Evolutionary conservation across 2,113 vertebrate species (phyloP).

Genomic region (Epinephelus cyanopodus): DNA sequence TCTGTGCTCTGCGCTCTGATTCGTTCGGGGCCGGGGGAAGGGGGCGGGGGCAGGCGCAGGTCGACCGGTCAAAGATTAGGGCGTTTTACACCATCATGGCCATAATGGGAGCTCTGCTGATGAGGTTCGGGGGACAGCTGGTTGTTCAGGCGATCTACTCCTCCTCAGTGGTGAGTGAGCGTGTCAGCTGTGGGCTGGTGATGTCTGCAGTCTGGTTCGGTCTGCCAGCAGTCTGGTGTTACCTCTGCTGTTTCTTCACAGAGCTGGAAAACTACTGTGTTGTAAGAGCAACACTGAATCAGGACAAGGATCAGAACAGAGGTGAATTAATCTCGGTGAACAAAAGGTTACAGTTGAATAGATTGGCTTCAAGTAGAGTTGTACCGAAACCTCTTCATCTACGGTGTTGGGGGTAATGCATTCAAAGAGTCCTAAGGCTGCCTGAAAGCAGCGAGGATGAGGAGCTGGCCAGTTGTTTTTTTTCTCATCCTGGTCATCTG

Average conservation of each 20-base stretch:
- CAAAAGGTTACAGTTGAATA: too few relatives aligned
- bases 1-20: neutral
- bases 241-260: constrained; percentile 24
- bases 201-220: neutral
- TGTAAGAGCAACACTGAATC: neutral
- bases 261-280: neutral
- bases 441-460: too few relatives aligned
- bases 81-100: constrained; percentile 10
- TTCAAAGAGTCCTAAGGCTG: too few relatives aligned
- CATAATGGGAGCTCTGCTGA: neutral
- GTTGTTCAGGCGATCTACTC: neutral
- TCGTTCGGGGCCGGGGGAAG: constrained; percentile 22
- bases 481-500: too few relatives aligned
- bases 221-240: constrained; percentile 14
- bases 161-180: rapidly evolving
- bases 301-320: neutral
- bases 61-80: constrained; percentile 17
- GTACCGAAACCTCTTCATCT: too few relatives aligned
- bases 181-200: neutral
- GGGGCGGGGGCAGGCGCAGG: neutral
- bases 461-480: too few relatives aligned
- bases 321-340: too few relatives aligned
- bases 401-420: too few relatives aligned
- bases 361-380: too few relatives aligned
- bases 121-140: neutral